A percentile compares a stretch with the other conserved stretches of the same genome.
Evolutionary conservation across 2,113 vertebrate species (phyloP).

Genomic region (Protomyctophum bolini): DNA sequence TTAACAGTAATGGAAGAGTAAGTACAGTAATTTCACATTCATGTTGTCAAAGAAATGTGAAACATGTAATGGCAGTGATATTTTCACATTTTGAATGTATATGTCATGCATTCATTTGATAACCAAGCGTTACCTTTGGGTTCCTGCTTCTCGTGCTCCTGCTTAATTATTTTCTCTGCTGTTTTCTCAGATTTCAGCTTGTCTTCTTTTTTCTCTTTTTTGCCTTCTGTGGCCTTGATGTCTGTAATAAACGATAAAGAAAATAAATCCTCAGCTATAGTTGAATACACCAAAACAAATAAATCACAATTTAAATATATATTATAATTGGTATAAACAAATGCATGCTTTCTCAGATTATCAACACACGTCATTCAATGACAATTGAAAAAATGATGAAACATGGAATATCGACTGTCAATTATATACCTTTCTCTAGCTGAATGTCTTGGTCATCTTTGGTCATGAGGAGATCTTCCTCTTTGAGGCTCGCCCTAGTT

Average conservation of each 20-base stretch:
- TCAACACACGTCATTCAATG: neutral
- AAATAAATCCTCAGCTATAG: neutral
- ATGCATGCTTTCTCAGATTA: neutral
- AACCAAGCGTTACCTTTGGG: constrained; percentile 39
- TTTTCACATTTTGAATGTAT: neutral
- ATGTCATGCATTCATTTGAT: neutral
- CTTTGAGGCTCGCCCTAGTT: constrained; percentile 27
- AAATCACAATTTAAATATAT: neutral
- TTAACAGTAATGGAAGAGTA: no score
- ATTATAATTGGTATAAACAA: neutral
- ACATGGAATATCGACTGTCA: constrained; percentile 14
- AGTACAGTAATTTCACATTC: no score
- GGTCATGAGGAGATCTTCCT: constrained; percentile 15
- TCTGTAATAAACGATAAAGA: constrained; percentile 47
- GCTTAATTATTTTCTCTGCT: constrained; percentile 22
- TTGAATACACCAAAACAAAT: no score
- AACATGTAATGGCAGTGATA: neutral
- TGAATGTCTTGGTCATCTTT: constrained; percentile 20
- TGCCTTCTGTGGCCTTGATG: constrained; percentile 40
- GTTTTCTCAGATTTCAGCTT: constrained; percentile 28
- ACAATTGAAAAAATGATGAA: constrained; percentile 19
- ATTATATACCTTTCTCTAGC: constrained; percentile 65
- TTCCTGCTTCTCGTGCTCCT: constrained; percentile 18
- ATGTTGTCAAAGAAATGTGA: no score
- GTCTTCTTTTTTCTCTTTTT: constrained; percentile 23